phyloP scores from a whole-genome alignment of 2,888 invertebrate genomes.

The Aricia artaxerxes region DNA sequence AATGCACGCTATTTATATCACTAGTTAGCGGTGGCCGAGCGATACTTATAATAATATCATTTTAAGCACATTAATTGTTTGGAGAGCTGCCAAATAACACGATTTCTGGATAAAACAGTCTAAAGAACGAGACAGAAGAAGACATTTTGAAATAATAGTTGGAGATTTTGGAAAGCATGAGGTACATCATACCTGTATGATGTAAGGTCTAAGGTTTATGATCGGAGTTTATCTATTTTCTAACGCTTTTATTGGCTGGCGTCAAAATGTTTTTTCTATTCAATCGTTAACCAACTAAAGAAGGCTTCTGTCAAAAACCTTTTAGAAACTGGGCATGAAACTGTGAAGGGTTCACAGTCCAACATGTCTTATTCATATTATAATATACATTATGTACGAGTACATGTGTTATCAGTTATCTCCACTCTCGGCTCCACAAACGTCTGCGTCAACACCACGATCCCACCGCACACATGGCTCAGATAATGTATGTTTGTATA shows the following conservation, averaged over 20 bases:
- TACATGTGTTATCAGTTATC: conserved; percentile 2
- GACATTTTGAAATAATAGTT: no score
- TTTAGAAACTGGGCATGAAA: no score
- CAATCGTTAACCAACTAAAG: no score
- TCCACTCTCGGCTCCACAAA: background rate
- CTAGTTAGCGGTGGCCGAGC: background rate
- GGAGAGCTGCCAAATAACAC: background rate
- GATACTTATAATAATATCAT: conserved; percentile 15
- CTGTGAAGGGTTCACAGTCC: no score
- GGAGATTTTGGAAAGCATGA: background rate
- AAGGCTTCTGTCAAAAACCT: no score
- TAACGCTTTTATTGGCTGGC: no score
- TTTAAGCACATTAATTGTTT: background rate
- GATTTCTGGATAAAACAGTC: background rate
- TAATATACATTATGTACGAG: no score
- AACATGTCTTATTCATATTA: no score
- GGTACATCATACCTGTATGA: background rate
- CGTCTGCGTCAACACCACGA: background rate
- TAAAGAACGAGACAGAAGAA: background rate
- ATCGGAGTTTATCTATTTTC: no score
- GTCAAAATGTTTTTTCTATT: no score
- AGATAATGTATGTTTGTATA: conserved; percentile 1
- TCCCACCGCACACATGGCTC: conserved; percentile 9
- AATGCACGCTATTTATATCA: conserved; percentile 10
- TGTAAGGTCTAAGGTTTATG: no score